Evolutionary conservation across 2,888 invertebrate genomes (phyloP).

Genomic region (Agrotis segetum): DNA sequence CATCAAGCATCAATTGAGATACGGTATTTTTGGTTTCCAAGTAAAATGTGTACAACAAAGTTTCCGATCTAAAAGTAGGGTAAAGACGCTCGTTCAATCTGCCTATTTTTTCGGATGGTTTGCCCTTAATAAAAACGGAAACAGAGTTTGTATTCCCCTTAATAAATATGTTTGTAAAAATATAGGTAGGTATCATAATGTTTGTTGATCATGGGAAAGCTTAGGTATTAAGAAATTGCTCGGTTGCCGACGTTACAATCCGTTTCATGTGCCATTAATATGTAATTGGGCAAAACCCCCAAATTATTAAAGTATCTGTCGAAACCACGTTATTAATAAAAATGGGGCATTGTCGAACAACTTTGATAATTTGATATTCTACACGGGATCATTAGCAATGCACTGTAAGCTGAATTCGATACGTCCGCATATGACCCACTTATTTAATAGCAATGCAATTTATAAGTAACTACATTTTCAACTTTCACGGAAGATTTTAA

Average conservation of each 20-base stretch:
- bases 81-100: too few relatives aligned
- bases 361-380: slow-evolving; percentile 37
- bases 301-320: neutral
- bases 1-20: too few relatives aligned
- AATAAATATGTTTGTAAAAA: too few relatives aligned
- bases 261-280: neutral
- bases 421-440: slow-evolving; percentile 46
- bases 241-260: neutral
- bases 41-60: too few relatives aligned
- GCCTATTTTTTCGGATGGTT: too few relatives aligned
- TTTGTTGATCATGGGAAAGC: too few relatives aligned
- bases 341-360: neutral
- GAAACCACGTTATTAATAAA: neutral
- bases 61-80: too few relatives aligned
- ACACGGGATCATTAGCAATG: slow-evolving; percentile 31
- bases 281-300: neutral
- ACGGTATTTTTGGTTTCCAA: too few relatives aligned
- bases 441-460: slow-evolving; percentile 37
- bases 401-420: slow-evolving; percentile 40
- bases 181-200: too few relatives aligned
- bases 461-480: neutral
- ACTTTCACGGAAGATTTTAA: neutral
- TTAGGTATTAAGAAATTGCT: neutral
- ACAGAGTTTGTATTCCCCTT: too few relatives aligned
- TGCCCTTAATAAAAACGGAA: too few relatives aligned